Base-by-base conservation (phyloP, 2,888 invertebrate genomes). In the Anarsia innoxiella region DNA sequence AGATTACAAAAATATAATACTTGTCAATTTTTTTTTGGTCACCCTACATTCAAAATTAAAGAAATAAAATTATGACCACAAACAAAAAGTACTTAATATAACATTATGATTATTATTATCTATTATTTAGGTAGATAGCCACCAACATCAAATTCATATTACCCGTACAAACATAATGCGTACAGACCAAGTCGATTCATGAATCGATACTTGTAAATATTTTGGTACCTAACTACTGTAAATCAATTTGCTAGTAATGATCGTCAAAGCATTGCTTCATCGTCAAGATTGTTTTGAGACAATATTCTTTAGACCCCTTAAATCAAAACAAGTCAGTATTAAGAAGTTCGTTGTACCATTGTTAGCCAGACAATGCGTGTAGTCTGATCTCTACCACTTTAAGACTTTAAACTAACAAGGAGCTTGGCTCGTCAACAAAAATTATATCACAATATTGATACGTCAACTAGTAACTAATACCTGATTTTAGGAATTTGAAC, bases 1-100 rank as follows among this genome's bases (percentile, higher is more conserved):
- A 56, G 36, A 51, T 52, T 51, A 46, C n/a, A n/a, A 44, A 44
- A 49, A 34, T 37, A 42, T 58, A 58, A 60, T 60, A 60, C 56
- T 57, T 53, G 45, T 54, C 43, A 45, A 45, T 40, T 35, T 39
- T 44, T 48, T 44, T 51, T 49, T 48, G 47, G 45, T 41, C 36
- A n/a, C n/a, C n/a, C n/a, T n/a, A n/a, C n/a, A n/a, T n/a, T n/a
- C n/a, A n/a, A n/a, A n/a, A n/a, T n/a, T n/a, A n/a, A n/a, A n/a
- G n/a, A n/a, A n/a, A n/a, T n/a, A n/a, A n/a, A n/a, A n/a, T n/a
- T n/a, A n/a, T n/a, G n/a, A n/a, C n/a, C n/a, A n/a, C n/a, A n/a
- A n/a, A n/a, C n/a, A n/a, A n/a, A n/a, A n/a, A n/a, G n/a, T n/a
- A n/a, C n/a, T n/a, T n/a, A n/a, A n/a, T n/a, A n/a, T n/a, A n/a